phyloP scores from a whole-genome alignment of 35 echinoderm and acorn worm species.

The Apostichopus parvimensis region DNA sequence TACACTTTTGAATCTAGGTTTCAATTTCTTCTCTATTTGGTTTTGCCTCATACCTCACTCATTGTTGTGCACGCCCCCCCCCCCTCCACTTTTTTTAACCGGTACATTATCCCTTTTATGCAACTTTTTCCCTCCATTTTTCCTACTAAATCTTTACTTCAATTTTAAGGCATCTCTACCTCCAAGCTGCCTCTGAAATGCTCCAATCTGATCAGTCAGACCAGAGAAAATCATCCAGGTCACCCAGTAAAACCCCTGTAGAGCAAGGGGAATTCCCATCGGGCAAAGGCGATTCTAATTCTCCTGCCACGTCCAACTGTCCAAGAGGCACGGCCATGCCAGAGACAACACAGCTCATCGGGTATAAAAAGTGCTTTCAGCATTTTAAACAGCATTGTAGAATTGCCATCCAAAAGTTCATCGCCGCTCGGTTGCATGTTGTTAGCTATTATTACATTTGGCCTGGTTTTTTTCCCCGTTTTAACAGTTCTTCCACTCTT shows the following conservation, averaged over 20 bases:
- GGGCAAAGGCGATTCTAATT: neutral
- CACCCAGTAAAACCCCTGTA: neutral
- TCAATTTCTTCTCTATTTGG: too few relatives aligned
- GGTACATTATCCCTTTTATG: neutral
- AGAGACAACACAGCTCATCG: neutral
- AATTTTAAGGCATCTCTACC: constrained; percentile 33
- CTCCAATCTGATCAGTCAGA: neutral
- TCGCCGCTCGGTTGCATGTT: neutral
- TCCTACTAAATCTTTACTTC: constrained; percentile 25
- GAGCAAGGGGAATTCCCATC: constrained; percentile 30
- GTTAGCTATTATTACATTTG: neutral
- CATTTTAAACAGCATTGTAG: neutral
- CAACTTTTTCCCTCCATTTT: constrained; percentile 4
- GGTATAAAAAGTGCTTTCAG: constrained; percentile 1
- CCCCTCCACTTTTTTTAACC: too few relatives aligned
- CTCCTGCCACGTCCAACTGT: neutral
- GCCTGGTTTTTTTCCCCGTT: neutral
- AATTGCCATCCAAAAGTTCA: neutral
- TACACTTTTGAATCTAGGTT: too few relatives aligned
- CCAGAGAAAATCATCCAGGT: neutral
- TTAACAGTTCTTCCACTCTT: neutral
- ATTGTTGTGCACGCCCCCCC: too few relatives aligned
- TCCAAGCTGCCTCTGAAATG: constrained; percentile 32
- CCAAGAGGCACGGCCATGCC: neutral
- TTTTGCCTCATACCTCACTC: too few relatives aligned